Conservation (phyloP, 2,888 invertebrate genomes). For the Lithophane semibrunnea region DNA sequence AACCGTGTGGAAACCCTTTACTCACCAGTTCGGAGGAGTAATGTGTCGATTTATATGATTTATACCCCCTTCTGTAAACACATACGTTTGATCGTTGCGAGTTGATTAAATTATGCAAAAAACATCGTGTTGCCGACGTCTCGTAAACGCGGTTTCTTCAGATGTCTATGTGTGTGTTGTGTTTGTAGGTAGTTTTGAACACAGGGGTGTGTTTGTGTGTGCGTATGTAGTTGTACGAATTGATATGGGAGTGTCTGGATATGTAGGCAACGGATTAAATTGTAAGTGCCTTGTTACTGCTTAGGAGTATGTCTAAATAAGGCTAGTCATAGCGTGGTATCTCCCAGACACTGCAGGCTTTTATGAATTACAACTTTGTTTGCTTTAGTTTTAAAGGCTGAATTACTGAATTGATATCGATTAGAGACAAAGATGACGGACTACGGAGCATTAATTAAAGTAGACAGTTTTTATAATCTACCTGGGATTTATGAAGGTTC, state of each 20-base stretch:
- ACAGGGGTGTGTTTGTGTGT: neutral
- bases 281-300: constrained; percentile 5
- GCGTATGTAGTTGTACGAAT: constrained; percentile 16
- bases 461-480: too few species aligned
- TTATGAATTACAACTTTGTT: neutral
- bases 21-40: constrained; percentile 58
- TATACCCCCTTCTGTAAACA: constrained; percentile 66
- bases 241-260: constrained; percentile 15
- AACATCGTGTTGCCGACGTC: constrained; percentile 60
- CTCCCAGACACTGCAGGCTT: neutral
- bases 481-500: too few species aligned
- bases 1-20: constrained; percentile 47
- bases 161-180: constrained; percentile 29
- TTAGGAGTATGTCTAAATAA: neutral
- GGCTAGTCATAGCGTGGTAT: neutral
- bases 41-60: constrained; percentile 71
- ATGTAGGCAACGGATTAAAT: constrained; percentile 23
- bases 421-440: neutral
- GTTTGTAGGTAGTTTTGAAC: constrained; percentile 13
- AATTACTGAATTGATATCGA: too few species aligned
- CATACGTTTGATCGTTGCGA: constrained; percentile 66
- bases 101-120: constrained; percentile 72
- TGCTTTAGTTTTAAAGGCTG: neutral
- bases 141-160: constrained; percentile 61
- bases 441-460: neutral